Percentiles rank a stretch among this genome's conserved stretches.
phyloP scores from a whole-genome alignment of 35 echinoderm and acorn worm species.

The Stichopus chloronotus region DNA sequence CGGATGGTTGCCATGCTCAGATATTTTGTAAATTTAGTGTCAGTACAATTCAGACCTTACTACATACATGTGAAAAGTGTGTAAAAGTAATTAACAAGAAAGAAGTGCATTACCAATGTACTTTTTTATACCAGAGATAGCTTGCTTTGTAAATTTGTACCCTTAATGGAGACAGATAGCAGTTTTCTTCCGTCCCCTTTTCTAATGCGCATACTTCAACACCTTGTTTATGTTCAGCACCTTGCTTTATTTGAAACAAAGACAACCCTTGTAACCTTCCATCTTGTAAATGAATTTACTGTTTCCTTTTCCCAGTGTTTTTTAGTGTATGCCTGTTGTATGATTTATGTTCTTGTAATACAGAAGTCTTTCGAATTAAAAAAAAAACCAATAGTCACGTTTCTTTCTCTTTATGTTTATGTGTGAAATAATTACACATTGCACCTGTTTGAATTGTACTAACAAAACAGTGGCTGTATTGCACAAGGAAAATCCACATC shows the following conservation, averaged over 20 bases:
- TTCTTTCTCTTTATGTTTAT: not conserved
- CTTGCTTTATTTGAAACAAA: not conserved
- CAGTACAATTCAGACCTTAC: too few relatives aligned
- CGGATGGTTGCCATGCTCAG: too few relatives aligned
- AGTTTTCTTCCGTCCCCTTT: slow-evolving; percentile 1
- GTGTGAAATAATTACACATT: not conserved
- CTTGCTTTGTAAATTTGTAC: too few relatives aligned
- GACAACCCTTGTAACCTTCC: too few relatives aligned
- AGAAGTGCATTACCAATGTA: too few relatives aligned
- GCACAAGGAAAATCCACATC: too few relatives aligned
- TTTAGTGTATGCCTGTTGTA: not conserved
- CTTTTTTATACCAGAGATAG: too few relatives aligned
- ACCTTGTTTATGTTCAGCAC: not conserved
- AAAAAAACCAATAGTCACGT: not conserved
- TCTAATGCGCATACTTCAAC: not conserved
- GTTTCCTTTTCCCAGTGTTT: not conserved
- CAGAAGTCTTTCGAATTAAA: slow-evolving; percentile 33
- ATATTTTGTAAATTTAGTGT: too few relatives aligned
- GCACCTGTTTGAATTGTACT: not conserved
- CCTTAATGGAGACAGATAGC: too few relatives aligned
- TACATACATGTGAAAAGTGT: too few relatives aligned
- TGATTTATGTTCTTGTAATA: slow-evolving; percentile 27
- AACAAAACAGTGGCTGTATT: too few relatives aligned
- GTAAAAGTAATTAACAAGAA: too few relatives aligned
- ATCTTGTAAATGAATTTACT: not conserved